Base-by-base conservation (phyloP, 2,888 invertebrate species). In the Temnothorax ravouxi region DNA sequence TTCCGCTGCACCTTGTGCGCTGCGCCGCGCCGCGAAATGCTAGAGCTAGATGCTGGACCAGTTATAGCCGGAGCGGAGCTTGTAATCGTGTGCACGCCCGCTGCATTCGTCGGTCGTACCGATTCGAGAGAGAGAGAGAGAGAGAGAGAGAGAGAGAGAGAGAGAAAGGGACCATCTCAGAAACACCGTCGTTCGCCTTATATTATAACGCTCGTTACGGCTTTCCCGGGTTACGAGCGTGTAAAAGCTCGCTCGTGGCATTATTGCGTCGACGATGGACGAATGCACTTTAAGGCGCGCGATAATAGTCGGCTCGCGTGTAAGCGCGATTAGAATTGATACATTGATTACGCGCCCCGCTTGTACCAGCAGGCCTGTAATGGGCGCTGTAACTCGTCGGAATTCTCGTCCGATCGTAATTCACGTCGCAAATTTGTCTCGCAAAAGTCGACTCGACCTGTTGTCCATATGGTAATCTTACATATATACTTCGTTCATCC, bases 21-120 rank as follows among this genome's bases (percentile, higher is more conserved):
- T 44, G 15, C 67, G 88, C n/a, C 66, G 15, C 67, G 88, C 91
- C 89, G 86, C 91, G 89, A 91, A 90, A 88, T 89, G 88, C 56
- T 66, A 34, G 34, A 34, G 88, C 56, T 66, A 64, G 66, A 62
- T 67, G 69, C 79, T 56, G 69, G 44, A 67, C 72, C 69, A 71
- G 83, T 29, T 29, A 29, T 29, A 29, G 29, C 18, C 15, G 56
- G 29, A 25, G 11, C 25, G 44, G 41, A 59, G 34, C 72, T 47
- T 47, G 47, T 59, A 79, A 79, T 34, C 79, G 64, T 50, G 61
- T 34, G 15, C 41, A 38, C 25, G 66, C 52, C 11, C 11, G 64
- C 66, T 38, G 47, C 47, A 38, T 34, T 56, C 44, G 69, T 71
- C 79, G 47, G 34, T 56, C 56, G 71, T 21, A 11, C 44, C 34